A percentile compares a stretch with the other conserved stretches of the same genome.
Evolutionary conservation across 2,113 vertebrate genomes (phyloP).

Genomic region (Sceloporus tristichus): DNA sequence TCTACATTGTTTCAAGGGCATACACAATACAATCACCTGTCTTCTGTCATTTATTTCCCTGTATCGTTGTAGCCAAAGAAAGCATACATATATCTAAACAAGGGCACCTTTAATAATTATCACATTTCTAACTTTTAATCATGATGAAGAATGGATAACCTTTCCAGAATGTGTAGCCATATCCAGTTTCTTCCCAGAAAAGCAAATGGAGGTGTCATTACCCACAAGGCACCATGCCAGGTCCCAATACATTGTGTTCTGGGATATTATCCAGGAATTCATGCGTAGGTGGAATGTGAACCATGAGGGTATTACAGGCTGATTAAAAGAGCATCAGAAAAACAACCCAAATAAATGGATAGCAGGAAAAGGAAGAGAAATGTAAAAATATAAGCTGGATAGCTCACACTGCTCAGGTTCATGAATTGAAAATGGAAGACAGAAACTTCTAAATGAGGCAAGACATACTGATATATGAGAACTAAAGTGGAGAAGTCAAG

Average conservation of each 20-base stretch:
- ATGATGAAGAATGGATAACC: neutral
- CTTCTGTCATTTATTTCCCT: neutral
- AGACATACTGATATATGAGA: neutral
- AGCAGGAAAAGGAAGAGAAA: conserved; percentile 8
- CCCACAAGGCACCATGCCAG: neutral
- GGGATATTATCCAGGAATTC: conserved; percentile 17
- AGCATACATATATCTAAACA: neutral
- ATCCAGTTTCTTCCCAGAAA: neutral
- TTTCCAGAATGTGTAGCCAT: neutral
- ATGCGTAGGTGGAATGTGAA: conserved; percentile 3
- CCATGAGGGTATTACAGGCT: neutral
- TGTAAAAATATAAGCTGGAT: neutral
- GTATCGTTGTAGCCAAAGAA: neutral
- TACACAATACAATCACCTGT: neutral
- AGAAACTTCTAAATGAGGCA: neutral
- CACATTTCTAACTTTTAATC: neutral
- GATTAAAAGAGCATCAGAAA: conserved; percentile 18
- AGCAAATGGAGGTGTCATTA: conserved; percentile 3
- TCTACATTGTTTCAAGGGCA: neutral
- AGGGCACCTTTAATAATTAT: neutral
- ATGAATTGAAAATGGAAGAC: neutral
- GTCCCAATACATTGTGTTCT: neutral
- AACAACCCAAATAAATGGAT: neutral
- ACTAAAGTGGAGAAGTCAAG: neutral
- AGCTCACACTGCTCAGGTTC: neutral